These are phyloP conservation scores for Pelvicachromis taeniatus DNA, from an alignment of 2,113 vertebrate genomes.

Conservation along the genomic window DNA sequence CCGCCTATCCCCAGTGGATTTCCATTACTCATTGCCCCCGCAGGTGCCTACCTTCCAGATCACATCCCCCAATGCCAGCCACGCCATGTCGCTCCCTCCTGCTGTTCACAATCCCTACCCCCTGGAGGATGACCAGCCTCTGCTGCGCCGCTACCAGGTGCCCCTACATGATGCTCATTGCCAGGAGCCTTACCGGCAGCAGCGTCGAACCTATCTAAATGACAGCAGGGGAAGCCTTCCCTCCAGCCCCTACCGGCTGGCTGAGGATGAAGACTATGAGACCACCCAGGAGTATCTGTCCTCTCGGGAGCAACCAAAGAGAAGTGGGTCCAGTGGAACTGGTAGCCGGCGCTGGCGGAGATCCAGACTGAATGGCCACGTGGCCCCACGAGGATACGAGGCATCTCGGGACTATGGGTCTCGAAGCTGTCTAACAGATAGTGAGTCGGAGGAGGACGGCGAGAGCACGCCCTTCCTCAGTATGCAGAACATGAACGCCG, in stretches of 20 bases:
- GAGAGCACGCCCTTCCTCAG: conserved; percentile 96
- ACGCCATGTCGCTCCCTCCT: conserved; percentile 89
- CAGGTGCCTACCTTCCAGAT: conserved; percentile 98
- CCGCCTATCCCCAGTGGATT: conserved; percentile 91
- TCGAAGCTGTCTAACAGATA: conserved; percentile 90
- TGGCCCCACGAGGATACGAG: conserved; percentile 87
- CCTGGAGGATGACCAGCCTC: conserved; percentile 88
- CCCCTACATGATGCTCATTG: conserved; percentile 85
- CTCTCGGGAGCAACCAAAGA: conserved; percentile 85
- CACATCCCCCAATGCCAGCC: conserved; percentile 90
- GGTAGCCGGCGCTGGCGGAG: conserved; percentile 85
- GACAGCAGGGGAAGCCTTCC: conserved; percentile 93
- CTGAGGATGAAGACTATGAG: conserved; percentile 93
- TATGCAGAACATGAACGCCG: conserved; percentile 87
- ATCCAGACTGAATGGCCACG: conserved; percentile 90
- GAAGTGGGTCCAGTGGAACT: conserved; percentile 71
- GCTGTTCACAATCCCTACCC: conserved; percentile 85
- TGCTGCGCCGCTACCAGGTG: conserved; percentile 85
- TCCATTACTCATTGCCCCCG: conserved; percentile 90
- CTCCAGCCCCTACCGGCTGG: conserved; percentile 90
- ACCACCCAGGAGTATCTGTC: conserved; percentile 95
- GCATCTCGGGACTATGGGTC: conserved; percentile 88
- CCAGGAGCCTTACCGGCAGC: conserved; percentile 88
- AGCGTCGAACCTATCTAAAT: conserved; percentile 85
- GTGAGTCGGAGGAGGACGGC: conserved; percentile 89